Conservation (phyloP, 2,888 invertebrate species). For the Drosophila cracens region DNA sequence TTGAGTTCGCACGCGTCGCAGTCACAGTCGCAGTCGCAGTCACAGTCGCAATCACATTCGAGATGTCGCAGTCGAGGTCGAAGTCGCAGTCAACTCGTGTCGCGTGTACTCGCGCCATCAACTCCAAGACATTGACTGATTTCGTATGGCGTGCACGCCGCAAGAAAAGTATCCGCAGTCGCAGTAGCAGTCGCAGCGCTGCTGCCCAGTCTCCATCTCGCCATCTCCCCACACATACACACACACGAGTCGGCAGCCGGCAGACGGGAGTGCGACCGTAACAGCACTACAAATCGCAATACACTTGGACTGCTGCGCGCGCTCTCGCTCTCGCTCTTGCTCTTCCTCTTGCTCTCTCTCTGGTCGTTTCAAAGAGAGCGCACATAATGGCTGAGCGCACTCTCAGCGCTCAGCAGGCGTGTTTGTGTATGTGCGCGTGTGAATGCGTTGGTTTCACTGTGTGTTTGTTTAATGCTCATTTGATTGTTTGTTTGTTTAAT, state of each 20-base stretch:
- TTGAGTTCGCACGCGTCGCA: conserved; percentile 27
- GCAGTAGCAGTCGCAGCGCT: conserved; percentile 30
- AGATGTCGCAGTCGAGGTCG: conserved; percentile 22
- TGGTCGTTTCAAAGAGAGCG: conserved; percentile 28
- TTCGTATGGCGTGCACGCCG: conserved; percentile 77
- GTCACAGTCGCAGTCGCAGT: conserved; percentile 39
- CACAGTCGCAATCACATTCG: conserved; percentile 14
- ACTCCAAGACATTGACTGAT: conserved; percentile 83
- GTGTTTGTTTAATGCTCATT: conserved; percentile 60
- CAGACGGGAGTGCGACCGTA: conserved; percentile 48
- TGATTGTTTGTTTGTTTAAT: conserved; percentile 62
- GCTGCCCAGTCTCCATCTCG: conserved; percentile 56
- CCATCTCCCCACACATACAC: conserved; percentile 28
- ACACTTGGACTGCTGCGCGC: conserved; percentile 19
- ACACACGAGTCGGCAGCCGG: conserved; percentile 5
- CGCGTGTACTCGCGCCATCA: conserved; percentile 83
- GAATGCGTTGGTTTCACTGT: conserved; percentile 39
- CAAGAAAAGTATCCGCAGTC: conserved; percentile 78
- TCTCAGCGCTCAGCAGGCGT: conserved; percentile 19
- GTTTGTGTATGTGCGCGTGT: conserved; percentile 11
- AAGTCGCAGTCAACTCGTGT: conserved; percentile 71
- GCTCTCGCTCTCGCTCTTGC: conserved; percentile 35
- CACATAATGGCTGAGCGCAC: conserved; percentile 47
- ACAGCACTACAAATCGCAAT: conserved; percentile 33
- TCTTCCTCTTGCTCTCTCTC: conserved; percentile 29